A percentile compares a stretch with the other conserved stretches of the same genome.
Conservation (phyloP, 2,888 invertebrate genomes). For the Spodoptera exigua region DNA sequence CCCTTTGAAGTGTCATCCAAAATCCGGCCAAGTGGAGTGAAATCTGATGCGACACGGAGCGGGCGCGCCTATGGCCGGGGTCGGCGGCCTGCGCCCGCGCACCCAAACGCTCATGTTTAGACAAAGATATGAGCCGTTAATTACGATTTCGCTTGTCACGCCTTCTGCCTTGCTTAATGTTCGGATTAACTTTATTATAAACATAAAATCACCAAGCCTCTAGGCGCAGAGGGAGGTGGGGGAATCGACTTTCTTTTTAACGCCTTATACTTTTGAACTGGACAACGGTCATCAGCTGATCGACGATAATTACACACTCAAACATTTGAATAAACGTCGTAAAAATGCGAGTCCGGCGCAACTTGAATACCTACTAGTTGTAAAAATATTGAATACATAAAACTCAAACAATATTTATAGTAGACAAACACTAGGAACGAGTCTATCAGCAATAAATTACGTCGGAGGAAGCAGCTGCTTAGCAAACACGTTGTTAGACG, state of each 20-base stretch:
- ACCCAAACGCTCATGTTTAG: slow-evolving; percentile 54
- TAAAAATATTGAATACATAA: slow-evolving; percentile 46
- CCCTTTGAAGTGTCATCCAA: slow-evolving; percentile 50
- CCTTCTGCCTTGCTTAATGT: slow-evolving; percentile 84
- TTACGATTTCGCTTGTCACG: slow-evolving; percentile 87
- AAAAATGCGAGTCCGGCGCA: slow-evolving; percentile 15
- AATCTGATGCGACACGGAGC: slow-evolving; percentile 46
- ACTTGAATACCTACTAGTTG: slow-evolving; percentile 21
- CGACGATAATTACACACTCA: slow-evolving; percentile 19
- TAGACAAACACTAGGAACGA: slow-evolving; percentile 47
- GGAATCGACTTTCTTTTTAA: slow-evolving; percentile 54
- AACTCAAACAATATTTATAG: slow-evolving; percentile 45
- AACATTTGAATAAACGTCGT: slow-evolving; percentile 11
- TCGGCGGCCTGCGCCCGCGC: slow-evolving; percentile 67
- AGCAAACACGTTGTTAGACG: slow-evolving; percentile 47
- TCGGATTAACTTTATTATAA: slow-evolving; percentile 76
- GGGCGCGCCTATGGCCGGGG: slow-evolving; percentile 56
- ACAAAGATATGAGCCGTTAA: slow-evolving; percentile 75
- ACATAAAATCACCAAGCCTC: slow-evolving; percentile 65
- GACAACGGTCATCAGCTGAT: slow-evolving; percentile 29
- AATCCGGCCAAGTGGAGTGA: slow-evolving; percentile 55
- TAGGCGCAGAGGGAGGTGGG: slow-evolving; percentile 47
- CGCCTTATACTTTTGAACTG: slow-evolving; percentile 38
- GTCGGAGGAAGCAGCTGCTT: slow-evolving; percentile 53
- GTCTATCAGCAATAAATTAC: slow-evolving; percentile 44